Evolutionary conservation across 2,797 vertebrate species (phyloP).

Genomic region (Notolabrus celidotus): DNA sequence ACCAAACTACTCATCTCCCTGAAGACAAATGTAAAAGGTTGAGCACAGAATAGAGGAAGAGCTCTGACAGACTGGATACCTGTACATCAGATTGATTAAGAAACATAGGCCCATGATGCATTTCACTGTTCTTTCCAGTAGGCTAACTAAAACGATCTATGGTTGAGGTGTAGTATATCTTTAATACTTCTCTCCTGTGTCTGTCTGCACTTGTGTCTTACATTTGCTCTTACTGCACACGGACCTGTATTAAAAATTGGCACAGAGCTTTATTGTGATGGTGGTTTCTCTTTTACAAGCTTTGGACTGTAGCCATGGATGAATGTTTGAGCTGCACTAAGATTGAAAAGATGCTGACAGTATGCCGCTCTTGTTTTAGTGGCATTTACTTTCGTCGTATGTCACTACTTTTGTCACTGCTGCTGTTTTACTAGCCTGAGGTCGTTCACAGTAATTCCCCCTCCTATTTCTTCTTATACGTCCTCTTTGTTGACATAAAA

Average conservation of each 20-base stretch:
- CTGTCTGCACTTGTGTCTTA: constrained; percentile 11
- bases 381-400: neutral
- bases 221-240: constrained; percentile 15
- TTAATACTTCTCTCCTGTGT: neutral
- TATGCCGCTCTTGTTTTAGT: neutral
- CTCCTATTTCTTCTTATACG: too few species aligned
- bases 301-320: constrained; percentile 16
- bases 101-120: neutral
- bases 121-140: neutral
- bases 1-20: constrained; percentile 16
- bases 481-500: neutral
- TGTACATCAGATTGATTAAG: neutral
- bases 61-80: neutral
- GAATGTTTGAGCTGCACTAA: constrained; percentile 1
- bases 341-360: constrained; percentile 3
- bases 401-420: neutral
- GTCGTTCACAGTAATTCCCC: neutral
- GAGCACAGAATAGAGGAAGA: neutral
- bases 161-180: neutral
- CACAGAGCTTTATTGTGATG: constrained; percentile 21
- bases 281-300: constrained; percentile 20
- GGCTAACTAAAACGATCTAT: neutral
- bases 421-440: neutral
- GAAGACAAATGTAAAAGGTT: constrained; percentile 10
- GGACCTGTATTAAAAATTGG: constrained; percentile 28